Evolutionary conservation across 1,140 invertebrate genomes (phyloP).

Genomic region (Gerris buenoi): DNA sequence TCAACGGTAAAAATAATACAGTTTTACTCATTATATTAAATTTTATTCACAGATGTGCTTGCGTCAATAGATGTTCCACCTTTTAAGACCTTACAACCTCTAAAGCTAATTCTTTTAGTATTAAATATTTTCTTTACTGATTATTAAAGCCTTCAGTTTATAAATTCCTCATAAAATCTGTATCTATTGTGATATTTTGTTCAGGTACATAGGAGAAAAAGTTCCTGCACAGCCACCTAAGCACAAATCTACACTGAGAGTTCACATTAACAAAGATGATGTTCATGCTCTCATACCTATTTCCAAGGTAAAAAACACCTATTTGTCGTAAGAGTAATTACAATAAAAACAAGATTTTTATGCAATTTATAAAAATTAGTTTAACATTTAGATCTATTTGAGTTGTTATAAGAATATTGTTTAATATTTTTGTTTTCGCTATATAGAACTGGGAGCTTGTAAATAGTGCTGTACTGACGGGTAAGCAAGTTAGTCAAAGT

Average conservation of each 20-base stretch:
- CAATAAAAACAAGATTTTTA: too few relatives aligned
- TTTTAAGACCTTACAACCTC: too few relatives aligned
- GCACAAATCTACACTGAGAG: slow-evolving; percentile 55
- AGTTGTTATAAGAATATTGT: neutral
- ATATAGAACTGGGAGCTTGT: slow-evolving; percentile 86
- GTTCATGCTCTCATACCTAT: slow-evolving; percentile 86
- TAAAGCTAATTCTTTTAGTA: too few relatives aligned
- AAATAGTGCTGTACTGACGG: slow-evolving; percentile 89
- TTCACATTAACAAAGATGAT: slow-evolving; percentile 86
- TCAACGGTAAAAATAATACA: too few relatives aligned
- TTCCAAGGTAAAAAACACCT: slow-evolving; percentile 84
- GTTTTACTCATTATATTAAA: too few relatives aligned
- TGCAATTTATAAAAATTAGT: neutral
- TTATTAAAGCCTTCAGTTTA: too few relatives aligned
- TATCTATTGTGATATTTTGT: too few relatives aligned
- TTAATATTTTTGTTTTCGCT: slow-evolving; percentile 5
- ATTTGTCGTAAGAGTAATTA: too few relatives aligned
- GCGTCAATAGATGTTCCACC: too few relatives aligned
- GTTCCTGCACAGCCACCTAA: slow-evolving; percentile 13
- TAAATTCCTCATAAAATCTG: too few relatives aligned
- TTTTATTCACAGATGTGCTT: too few relatives aligned
- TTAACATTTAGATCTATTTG: neutral
- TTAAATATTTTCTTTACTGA: too few relatives aligned
- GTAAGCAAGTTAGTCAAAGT: slow-evolving; percentile 79
- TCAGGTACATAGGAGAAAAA: neutral